Evolutionary conservation across 2,888 invertebrate species (phyloP).

Genomic region (Noctua fimbriata): DNA sequence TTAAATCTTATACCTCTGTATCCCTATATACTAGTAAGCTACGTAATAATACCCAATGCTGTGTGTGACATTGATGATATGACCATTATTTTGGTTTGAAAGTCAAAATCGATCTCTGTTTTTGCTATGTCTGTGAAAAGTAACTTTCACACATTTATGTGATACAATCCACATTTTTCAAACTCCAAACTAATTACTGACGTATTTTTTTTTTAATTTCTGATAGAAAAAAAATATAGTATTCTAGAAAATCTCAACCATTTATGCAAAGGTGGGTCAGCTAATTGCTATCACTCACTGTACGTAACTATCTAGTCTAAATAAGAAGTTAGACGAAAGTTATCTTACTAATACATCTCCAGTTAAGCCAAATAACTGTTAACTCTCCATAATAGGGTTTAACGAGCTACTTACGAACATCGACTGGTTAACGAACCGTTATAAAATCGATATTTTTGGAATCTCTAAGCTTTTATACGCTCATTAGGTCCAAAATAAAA

Average conservation of each 20-base stretch:
- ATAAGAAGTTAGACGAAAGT: background rate
- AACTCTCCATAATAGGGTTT: conserved; percentile 50
- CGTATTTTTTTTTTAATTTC: background rate
- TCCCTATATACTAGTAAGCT: background rate
- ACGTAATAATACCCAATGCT: background rate
- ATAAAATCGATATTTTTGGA: conserved; percentile 59
- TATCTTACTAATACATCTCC: conserved; percentile 13
- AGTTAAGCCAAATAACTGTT: conserved; percentile 25
- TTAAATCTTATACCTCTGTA: background rate
- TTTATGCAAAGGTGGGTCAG: no score
- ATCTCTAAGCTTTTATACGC: conserved; percentile 33
- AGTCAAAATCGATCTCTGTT: background rate
- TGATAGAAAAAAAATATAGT: background rate
- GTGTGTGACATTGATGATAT: background rate
- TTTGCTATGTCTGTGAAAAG: background rate
- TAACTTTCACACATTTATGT: background rate
- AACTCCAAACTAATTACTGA: background rate
- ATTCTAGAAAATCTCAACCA: no score
- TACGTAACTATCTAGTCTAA: background rate
- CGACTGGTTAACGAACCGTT: conserved; percentile 45
- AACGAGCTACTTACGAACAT: conserved; percentile 41
- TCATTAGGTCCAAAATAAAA: conserved; percentile 56
- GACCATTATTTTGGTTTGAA: background rate
- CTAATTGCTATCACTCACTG: no score
- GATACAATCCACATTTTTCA: background rate